Conservation (phyloP, 2,888 invertebrate species). For the Lottia gigantea region DNA sequence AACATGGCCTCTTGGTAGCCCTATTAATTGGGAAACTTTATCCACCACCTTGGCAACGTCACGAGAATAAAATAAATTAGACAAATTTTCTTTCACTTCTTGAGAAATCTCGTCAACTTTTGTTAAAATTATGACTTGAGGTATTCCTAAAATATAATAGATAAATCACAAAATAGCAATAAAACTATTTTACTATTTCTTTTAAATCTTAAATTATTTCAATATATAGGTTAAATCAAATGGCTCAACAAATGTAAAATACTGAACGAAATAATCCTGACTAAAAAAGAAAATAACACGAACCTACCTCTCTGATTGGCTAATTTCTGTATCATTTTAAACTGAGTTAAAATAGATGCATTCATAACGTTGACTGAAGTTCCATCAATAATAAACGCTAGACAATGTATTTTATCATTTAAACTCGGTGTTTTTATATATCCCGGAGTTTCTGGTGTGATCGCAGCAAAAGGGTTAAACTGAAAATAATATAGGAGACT, state of each 20-base stretch:
- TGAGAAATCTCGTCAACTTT: slow-evolving; percentile 36
- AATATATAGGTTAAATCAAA: too few species aligned
- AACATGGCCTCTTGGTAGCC: slow-evolving; percentile 31
- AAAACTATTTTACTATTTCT: too few species aligned
- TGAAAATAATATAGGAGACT: too few species aligned
- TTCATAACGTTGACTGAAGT: slow-evolving; percentile 16
- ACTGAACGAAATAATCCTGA: too few species aligned
- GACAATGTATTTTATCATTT: slow-evolving; percentile 21
- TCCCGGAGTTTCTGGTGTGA: slow-evolving; percentile 32
- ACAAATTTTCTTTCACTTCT: slow-evolving; percentile 27
- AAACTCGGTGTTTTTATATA: slow-evolving; percentile 28
- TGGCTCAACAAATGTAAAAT: too few species aligned
- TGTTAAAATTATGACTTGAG: slow-evolving; percentile 33
- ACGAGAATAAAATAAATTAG: slow-evolving; percentile 22
- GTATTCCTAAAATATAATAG: slow-evolving; percentile 16
- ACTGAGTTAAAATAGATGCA: slow-evolving; percentile 17
- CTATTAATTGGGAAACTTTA: slow-evolving; percentile 27
- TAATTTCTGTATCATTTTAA: slow-evolving; percentile 17
- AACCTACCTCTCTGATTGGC: slow-evolving; percentile 23
- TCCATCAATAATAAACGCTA: slow-evolving; percentile 24
- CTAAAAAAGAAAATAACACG: too few species aligned
- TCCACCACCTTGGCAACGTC: slow-evolving; percentile 25
- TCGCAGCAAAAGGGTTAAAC: slow-evolving; percentile 34
- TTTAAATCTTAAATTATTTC: too few species aligned
- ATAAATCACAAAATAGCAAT: background rate